Conservation (phyloP, 2,888 invertebrate species). For the Clusia tigrina region DNA sequence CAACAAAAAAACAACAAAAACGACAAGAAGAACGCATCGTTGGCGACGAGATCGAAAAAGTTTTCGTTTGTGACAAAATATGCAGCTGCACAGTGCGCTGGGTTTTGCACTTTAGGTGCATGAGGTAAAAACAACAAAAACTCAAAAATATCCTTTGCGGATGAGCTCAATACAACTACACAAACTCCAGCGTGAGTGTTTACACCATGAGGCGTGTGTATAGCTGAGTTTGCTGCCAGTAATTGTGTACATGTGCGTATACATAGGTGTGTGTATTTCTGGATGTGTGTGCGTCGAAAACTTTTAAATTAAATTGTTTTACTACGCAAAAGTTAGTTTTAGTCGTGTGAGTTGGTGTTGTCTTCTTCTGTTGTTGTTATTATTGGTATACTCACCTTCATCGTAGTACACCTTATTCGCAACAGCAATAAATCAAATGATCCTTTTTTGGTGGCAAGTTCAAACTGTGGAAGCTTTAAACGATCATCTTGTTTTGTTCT, state of each 20-base stretch:
- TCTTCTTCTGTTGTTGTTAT: not conserved
- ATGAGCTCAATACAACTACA: not conserved
- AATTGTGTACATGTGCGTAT: not conserved
- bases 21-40: not conserved
- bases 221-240: not conserved
- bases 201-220: not conserved
- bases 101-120: not conserved
- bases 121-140: slow-evolving; percentile 6
- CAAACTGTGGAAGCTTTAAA: too few relatives aligned
- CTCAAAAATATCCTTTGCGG: not conserved
- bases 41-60: slow-evolving; percentile 17
- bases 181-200: not conserved
- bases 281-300: slow-evolving; percentile 30
- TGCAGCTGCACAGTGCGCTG: slow-evolving; percentile 9
- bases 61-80: slow-evolving; percentile 21
- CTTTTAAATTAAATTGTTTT: slow-evolving; percentile 44
- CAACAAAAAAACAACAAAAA: slow-evolving; percentile 3
- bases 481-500: too few relatives aligned
- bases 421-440: not conserved
- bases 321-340: slow-evolving; percentile 31
- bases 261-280: not conserved
- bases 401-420: not conserved
- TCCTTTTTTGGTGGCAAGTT: too few relatives aligned
- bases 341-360: slow-evolving; percentile 8
- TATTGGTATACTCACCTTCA: not conserved